Base-by-base conservation (phyloP, 2,888 invertebrate species). In the Heliconius charithonia region DNA sequence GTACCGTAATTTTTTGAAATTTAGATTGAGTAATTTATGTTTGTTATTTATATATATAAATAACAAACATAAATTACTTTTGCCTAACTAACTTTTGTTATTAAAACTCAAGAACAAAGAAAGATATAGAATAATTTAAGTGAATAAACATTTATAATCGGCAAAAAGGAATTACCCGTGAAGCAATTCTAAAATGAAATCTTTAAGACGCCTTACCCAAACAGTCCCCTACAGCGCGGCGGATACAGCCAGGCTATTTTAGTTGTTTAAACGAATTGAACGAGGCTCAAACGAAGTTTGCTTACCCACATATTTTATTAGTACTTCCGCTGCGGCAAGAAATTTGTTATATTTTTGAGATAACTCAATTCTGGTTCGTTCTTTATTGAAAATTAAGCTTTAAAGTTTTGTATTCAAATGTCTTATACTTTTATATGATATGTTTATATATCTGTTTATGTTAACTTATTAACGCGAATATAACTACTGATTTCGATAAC, bases 191-290 rank as follows among this genome's bases (percentile, higher is more conserved):
- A 59, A 75, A 71, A 75, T 75, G 77, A 73, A 73, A 79, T 76
- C 76, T 70, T 25, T 59, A 73, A 78, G 77, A 80, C 81, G 72
- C 75, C 77, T 75, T 71, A 79, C 80, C 41, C 75, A 79, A 80
- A 77, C 81, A 81, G 78, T 76, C 65, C 71, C 51, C 72, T n/a
- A 29, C 79, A 79, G 79, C 85, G 84, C 78, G 79, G 79, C 85
- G 84, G 85, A 84, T 85, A 83, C 85, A 81, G 81, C 81, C 82
- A 77, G 79, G 84, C 86, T 87, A 87, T 87, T 87, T 87, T 82
- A 81, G 86, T 84, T 81, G 85, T 86, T 85, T 85, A 85, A 86
- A 87, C 83, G 85, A 86, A 86, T 86, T 85, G 84, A 83, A 81
- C 80, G 83, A 83, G 80, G 78, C 81, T 80, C 82, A 76, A 74